Conservation (phyloP, 2,113 vertebrate genomes). For the Psettodes erumei region DNA sequence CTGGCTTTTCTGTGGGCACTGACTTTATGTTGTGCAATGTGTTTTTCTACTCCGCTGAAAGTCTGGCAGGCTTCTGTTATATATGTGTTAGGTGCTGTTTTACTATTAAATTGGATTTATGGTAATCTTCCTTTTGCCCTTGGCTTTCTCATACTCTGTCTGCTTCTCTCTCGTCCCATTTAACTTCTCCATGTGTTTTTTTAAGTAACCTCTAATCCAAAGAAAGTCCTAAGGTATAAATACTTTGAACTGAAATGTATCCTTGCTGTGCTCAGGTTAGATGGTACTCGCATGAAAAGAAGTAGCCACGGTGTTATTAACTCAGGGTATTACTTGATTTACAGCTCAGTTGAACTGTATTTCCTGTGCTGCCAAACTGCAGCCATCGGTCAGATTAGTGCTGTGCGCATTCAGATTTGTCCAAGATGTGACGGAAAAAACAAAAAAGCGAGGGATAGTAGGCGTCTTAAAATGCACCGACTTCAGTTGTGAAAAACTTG, state of each 20-base stretch:
- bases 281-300: background rate
- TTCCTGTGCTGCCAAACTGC: background rate
- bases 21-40: slow-evolving; percentile 12
- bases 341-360: background rate
- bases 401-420: background rate
- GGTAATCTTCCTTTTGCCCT: background rate
- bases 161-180: background rate
- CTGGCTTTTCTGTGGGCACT: slow-evolving; percentile 13
- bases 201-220: background rate
- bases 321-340: background rate
- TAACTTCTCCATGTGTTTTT: background rate
- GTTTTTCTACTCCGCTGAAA: slow-evolving; percentile 24
- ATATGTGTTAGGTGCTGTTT: background rate
- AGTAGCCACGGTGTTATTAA: background rate
- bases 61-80: background rate
- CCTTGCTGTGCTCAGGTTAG: background rate
- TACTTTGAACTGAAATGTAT: background rate
- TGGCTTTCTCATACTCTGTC: background rate
- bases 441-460: background rate
- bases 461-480: background rate
- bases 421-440: background rate
- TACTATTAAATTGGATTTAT: background rate
- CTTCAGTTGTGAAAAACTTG: background rate
- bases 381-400: background rate
- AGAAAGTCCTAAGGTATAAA: background rate